A percentile compares a stretch with the other conserved stretches of the same genome.
Evolutionary conservation across 2,113 vertebrate genomes (phyloP).

Genomic region (Forbesichthys agassizii): DNA sequence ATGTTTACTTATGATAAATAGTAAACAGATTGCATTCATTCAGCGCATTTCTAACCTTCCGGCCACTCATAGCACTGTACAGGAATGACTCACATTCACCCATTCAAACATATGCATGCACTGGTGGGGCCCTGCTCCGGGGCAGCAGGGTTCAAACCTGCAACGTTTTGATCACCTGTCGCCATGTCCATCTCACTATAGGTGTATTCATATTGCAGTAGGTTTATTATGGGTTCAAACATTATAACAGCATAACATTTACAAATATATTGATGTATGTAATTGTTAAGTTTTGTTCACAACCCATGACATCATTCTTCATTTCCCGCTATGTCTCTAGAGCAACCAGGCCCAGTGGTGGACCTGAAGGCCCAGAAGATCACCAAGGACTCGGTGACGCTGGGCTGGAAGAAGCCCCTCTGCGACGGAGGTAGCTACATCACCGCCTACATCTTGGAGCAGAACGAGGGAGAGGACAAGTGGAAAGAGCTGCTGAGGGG

Average conservation of each 20-base stretch:
- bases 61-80: too few relatives aligned
- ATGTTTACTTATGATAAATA: too few relatives aligned
- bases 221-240: not conserved
- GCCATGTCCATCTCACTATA: too few relatives aligned
- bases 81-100: too few relatives aligned
- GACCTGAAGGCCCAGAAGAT: slow-evolving; percentile 86
- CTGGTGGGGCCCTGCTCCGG: too few relatives aligned
- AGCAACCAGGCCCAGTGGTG: slow-evolving; percentile 92
- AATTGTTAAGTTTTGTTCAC: not conserved
- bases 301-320: not conserved
- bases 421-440: slow-evolving; percentile 92
- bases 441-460: slow-evolving; percentile 86
- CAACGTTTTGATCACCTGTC: too few relatives aligned
- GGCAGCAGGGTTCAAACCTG: too few relatives aligned
- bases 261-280: not conserved
- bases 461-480: slow-evolving; percentile 83
- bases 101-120: too few relatives aligned
- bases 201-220: too few relatives aligned
- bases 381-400: slow-evolving; percentile 86
- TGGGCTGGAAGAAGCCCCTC: slow-evolving; percentile 93
- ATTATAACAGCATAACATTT: too few relatives aligned
- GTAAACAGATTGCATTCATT: too few relatives aligned
- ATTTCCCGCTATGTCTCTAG: slow-evolving; percentile 63
- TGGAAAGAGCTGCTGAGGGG: slow-evolving; percentile 89
- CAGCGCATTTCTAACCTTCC: too few relatives aligned